Base-by-base conservation (phyloP, 2,113 vertebrate genomes). In the Puntigrus tetrazona region DNA sequence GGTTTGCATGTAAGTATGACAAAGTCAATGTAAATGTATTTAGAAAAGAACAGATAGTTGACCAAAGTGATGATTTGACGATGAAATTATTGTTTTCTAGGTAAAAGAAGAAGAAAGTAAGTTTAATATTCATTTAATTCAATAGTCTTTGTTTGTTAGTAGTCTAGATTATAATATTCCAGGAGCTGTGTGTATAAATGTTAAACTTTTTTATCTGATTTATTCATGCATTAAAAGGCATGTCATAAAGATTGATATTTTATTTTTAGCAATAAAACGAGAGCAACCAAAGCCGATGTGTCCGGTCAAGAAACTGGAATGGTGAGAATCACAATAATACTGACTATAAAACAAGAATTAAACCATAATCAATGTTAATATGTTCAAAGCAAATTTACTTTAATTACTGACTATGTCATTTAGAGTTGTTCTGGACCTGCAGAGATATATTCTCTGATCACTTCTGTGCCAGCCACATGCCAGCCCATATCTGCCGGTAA, bases 1-100 rank as follows among this genome's bases (percentile, higher is more conserved):
- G 55, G 8, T 84, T 25, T 27, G 20, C 50, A 8, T 18, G 86
- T 85, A 72, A 76, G 86, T 52, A 8, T 57, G 8, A n/a, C 20
- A 57, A 57, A 7, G 38, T 41, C 38, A 41, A 47, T 8, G 7
- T 38, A 11, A n/a, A 38, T 50, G 27, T 36, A 69, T 36, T 34
- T 36, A 4, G 36, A 69, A 38, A 69, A 69, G 16, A 31, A 65
- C 13, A 31, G 61, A 63, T n/a, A 63, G 65, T 22, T n/a, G 10
- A 43, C 2, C 38, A 72, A 72, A 72, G 20, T 70, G 67, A 5
- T 41, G n/a, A n/a, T n/a, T n/a, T n/a, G n/a, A n/a, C n/a, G n/a
- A n/a, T n/a, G n/a, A n/a, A n/a, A n/a, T n/a, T 1, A 31, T 57
- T 76, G 45, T 76, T 52, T 76, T 55, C 8, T 76, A 76, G 74